phyloP scores from a whole-genome alignment of 1,140 invertebrate species.

The Papilio polyxenes region DNA sequence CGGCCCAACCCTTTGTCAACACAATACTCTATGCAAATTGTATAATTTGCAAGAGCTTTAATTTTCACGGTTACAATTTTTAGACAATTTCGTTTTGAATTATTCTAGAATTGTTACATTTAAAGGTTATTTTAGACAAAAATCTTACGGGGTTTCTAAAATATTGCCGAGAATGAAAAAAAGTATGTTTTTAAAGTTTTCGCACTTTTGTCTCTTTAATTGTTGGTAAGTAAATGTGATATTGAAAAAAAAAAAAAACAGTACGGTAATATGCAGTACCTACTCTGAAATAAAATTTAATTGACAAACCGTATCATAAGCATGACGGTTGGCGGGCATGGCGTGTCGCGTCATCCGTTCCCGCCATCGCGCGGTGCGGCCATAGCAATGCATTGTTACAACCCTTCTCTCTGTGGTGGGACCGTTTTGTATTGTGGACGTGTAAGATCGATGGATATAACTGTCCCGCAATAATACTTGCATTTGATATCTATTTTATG shows the following conservation, averaged over 20 bases:
- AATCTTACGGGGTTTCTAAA: background rate
- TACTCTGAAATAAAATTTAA: background rate
- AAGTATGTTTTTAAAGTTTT: background rate
- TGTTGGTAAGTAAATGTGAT: background rate
- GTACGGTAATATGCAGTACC: background rate
- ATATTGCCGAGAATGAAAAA: background rate
- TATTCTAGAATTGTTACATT: background rate
- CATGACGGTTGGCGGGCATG: background rate
- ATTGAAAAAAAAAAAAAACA: background rate
- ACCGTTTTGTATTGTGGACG: slow-evolving; percentile 52
- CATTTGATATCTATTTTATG: slow-evolving; percentile 49
- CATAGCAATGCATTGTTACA: slow-evolving; percentile 32
- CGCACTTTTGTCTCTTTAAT: background rate
- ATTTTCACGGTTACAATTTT: slow-evolving; percentile 31
- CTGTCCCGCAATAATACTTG: slow-evolving; percentile 46
- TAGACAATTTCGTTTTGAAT: background rate
- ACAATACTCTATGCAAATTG: slow-evolving; percentile 34
- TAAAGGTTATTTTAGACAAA: background rate
- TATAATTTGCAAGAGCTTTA: slow-evolving; percentile 38
- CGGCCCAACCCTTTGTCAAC: slow-evolving; percentile 36
- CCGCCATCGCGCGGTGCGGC: slow-evolving; percentile 3
- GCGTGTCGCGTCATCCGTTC: background rate
- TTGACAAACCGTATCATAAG: background rate
- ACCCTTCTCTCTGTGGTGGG: slow-evolving; percentile 47
- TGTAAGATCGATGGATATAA: slow-evolving; percentile 50